A percentile compares a stretch with the other conserved stretches of the same genome.
These are phyloP conservation scores for Fukomys damarensis DNA, from an alignment of 2,113 vertebrate species.

Conservation along the genomic window DNA sequence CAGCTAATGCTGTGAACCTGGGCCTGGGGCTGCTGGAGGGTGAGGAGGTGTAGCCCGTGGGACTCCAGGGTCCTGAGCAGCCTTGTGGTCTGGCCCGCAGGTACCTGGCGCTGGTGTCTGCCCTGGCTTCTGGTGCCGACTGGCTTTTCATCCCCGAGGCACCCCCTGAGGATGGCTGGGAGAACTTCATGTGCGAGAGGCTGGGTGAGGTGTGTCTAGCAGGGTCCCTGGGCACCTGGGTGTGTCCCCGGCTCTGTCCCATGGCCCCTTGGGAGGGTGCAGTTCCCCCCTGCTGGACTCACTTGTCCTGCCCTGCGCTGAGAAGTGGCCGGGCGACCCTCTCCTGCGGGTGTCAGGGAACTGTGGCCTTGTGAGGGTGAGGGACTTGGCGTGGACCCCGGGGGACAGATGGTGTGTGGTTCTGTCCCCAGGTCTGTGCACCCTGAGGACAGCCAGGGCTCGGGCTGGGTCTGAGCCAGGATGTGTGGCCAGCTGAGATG, in stretches of 20 bases:
- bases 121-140: conserved; percentile 94
- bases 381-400: neutral
- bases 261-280: too few species aligned
- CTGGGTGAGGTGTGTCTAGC: conserved; percentile 88
- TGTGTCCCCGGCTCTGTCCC: neutral
- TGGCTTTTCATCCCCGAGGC: conserved; percentile 97
- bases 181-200: conserved; percentile 93
- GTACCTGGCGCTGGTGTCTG: conserved; percentile 93
- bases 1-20: accelerated
- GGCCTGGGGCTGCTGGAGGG: neutral
- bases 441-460: neutral
- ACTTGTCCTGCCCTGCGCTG: neutral
- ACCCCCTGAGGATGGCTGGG: conserved; percentile 94
- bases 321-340: neutral
- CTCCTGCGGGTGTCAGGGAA: neutral
- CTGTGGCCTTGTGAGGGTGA: accelerated
- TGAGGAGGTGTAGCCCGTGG: accelerated
- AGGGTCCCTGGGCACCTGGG: too few species aligned
- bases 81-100: conserved; percentile 59
- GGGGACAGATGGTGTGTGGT: neutral
- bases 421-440: neutral
- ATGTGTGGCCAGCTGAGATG: neutral
- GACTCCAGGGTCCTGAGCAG: neutral
- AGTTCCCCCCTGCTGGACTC: accelerated
- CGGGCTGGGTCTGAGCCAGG: accelerated